Percentiles rank a stretch among this genome's conserved stretches.
Evolutionary conservation across 2,888 invertebrate genomes (phyloP).

Genomic region (Eupithecia subumbrata): DNA sequence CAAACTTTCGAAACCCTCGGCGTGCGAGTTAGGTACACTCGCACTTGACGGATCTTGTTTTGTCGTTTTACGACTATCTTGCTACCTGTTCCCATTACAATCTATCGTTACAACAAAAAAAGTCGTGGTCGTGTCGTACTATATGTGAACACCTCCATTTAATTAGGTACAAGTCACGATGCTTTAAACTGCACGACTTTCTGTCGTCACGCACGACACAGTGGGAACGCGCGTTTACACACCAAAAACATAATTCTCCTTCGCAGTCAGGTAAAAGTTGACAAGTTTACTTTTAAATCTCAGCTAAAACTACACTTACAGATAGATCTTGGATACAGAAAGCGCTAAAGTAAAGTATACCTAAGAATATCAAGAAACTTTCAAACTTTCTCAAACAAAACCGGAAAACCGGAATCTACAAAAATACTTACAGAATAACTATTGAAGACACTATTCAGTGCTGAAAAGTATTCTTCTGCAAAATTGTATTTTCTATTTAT

Average conservation of each 20-base stretch:
- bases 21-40: no score
- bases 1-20: no score
- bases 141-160: no score
- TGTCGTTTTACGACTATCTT: no score
- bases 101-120: no score
- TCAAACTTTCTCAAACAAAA: conserved; percentile 13
- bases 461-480: conserved; percentile 25
- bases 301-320: background rate
- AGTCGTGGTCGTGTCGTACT: no score
- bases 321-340: conserved; percentile 2
- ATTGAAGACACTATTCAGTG: conserved; percentile 26
- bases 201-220: no score
- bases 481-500: conserved; percentile 28
- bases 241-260: background rate
- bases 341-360: background rate
- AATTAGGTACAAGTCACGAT: no score
- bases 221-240: background rate
- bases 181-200: no score
- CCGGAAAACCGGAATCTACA: conserved; percentile 25
- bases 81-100: no score
- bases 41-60: no score
- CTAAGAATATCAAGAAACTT: conserved; percentile 15
- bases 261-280: background rate
- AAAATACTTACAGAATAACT: conserved; percentile 22
- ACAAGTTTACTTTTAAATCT: background rate